Conservation (phyloP, 2,888 invertebrate species). For the Schizaphis graminum region DNA sequence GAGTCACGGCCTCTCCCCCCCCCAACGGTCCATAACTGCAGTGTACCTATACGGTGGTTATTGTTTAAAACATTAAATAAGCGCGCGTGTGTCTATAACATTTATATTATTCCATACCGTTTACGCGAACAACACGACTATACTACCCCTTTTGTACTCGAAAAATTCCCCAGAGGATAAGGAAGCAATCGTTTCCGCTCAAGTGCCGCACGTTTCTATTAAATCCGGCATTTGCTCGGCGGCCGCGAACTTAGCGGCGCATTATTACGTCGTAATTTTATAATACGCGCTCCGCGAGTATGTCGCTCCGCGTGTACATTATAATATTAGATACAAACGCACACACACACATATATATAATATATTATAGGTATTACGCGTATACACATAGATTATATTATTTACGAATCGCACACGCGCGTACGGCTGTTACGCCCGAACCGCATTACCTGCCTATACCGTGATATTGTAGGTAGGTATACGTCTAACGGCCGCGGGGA, state of each 20-base stretch:
- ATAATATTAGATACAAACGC: no score
- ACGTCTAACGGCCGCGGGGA: no score
- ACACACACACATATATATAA: no score
- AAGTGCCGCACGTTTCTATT: background rate
- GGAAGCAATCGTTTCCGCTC: constrained; percentile 30
- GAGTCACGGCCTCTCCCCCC: no score
- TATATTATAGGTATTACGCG: no score
- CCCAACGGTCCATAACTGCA: no score
- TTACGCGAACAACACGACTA: background rate
- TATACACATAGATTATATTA: no score
- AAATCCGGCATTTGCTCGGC: background rate
- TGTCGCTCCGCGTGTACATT: background rate
- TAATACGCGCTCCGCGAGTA: background rate
- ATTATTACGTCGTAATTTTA: background rate
- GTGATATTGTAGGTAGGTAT: no score
- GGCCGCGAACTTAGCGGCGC: background rate
- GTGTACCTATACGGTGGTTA: background rate
- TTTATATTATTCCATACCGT: background rate
- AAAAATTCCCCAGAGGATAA: background rate
- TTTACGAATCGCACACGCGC: no score
- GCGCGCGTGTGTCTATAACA: no score
- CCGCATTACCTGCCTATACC: no score
- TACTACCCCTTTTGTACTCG: background rate
- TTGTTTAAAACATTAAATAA: background rate
- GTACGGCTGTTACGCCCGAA: no score